phyloP scores from a whole-genome alignment of 1,140 invertebrate species.

The Limonius californicus region DNA sequence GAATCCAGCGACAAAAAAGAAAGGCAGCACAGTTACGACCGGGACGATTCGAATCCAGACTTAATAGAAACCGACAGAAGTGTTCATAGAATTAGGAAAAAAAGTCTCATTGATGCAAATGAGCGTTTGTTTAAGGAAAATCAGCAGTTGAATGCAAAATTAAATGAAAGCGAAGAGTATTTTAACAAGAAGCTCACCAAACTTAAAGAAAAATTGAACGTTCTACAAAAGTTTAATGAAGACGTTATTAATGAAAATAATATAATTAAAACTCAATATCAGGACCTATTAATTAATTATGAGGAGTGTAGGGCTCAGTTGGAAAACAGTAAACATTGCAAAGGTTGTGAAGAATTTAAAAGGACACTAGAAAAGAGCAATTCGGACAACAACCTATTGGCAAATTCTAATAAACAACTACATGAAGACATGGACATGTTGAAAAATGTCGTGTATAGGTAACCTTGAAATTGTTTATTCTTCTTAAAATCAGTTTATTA shows the following conservation, averaged over 20 bases:
- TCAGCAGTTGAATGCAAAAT: slow-evolving; percentile 37
- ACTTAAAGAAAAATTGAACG: slow-evolving; percentile 40
- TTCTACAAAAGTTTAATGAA: slow-evolving; percentile 33
- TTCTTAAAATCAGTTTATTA: slow-evolving; percentile 6
- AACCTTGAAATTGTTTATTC: not conserved
- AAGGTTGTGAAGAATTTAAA: slow-evolving; percentile 46
- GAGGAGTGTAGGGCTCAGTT: slow-evolving; percentile 30
- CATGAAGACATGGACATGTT: slow-evolving; percentile 59
- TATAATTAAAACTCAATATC: slow-evolving; percentile 30
- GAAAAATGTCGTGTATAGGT: slow-evolving; percentile 64
- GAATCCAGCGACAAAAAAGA: not conserved
- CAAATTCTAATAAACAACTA: slow-evolving; percentile 52
- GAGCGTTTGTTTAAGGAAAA: slow-evolving; percentile 45
- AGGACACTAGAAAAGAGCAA: slow-evolving; percentile 47
- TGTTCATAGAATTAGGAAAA: slow-evolving; percentile 33
- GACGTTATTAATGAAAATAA: slow-evolving; percentile 35
- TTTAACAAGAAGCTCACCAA: slow-evolving; percentile 40
- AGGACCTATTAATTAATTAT: slow-evolving; percentile 31
- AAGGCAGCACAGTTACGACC: too few relatives aligned
- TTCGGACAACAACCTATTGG: slow-evolving; percentile 46
- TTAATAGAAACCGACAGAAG: not conserved
- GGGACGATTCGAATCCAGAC: not conserved
- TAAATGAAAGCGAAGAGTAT: slow-evolving; percentile 41
- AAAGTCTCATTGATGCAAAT: slow-evolving; percentile 44
- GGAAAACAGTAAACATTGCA: slow-evolving; percentile 37